Evolutionary conservation across 1,140 invertebrate genomes (phyloP).

Genomic region (Triops cancriformis): DNA sequence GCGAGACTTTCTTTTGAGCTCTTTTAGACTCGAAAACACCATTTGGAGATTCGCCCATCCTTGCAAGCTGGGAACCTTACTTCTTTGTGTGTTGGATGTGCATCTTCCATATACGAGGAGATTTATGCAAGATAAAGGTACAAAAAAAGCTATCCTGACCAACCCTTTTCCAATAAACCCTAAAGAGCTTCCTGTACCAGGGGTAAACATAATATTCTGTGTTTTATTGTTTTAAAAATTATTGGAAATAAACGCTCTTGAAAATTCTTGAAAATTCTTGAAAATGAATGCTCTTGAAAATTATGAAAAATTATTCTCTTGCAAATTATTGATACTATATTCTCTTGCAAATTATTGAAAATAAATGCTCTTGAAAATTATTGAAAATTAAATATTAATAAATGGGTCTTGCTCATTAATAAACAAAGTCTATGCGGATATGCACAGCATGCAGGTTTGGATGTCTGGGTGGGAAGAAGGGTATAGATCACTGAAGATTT

Average conservation of each 20-base stretch:
- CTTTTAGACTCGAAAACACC: conserved; percentile 1
- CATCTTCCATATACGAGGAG: neutral
- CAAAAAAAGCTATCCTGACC: neutral
- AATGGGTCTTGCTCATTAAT: neutral
- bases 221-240: no score
- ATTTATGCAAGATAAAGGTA: neutral
- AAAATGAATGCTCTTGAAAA: no score
- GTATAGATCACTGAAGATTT: neutral
- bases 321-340: no score
- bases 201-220: no score
- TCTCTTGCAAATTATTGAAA: no score
- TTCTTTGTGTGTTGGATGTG: neutral
- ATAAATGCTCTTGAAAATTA: neutral
- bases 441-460: neutral
- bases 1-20: neutral
- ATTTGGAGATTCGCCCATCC: conserved; percentile 8
- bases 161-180: neutral
- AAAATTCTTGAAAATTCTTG: neutral
- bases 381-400: neutral
- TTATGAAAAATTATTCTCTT: no score
- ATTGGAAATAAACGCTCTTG: no score
- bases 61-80: neutral
- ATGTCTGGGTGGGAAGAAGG: neutral
- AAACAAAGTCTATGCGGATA: neutral
- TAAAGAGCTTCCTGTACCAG: neutral